These are phyloP conservation scores for Fragum fragum DNA, from an alignment of 2,888 invertebrate species.

Conservation along the genomic window DNA sequence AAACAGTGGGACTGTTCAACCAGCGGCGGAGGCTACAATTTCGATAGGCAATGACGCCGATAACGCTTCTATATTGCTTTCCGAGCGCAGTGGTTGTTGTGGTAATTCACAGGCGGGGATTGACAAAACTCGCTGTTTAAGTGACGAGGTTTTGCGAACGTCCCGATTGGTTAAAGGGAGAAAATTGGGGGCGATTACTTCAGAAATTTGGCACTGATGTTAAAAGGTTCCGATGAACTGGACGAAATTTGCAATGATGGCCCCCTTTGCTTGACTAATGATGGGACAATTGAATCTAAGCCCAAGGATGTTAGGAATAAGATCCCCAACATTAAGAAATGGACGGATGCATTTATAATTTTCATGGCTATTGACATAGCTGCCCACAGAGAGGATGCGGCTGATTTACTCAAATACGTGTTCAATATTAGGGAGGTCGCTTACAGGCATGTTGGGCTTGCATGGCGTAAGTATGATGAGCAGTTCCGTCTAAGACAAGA, in stretches of 20 bases:
- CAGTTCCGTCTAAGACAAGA: slow-evolving; percentile 48
- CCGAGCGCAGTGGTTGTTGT: no score
- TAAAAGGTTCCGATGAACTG: slow-evolving; percentile 43
- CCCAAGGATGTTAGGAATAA: slow-evolving; percentile 40
- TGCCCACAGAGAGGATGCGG: slow-evolving; percentile 19
- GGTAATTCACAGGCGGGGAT: background rate
- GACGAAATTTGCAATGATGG: slow-evolving; percentile 33
- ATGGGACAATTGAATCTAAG: slow-evolving; percentile 28
- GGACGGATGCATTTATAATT: slow-evolving; percentile 54
- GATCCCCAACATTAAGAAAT: slow-evolving; percentile 39
- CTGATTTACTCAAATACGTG: slow-evolving; percentile 43
- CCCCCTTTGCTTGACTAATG: slow-evolving; percentile 2
- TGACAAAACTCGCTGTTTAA: background rate
- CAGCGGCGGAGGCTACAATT: no score
- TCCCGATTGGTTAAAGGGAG: slow-evolving; percentile 26
- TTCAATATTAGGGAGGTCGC: slow-evolving; percentile 44
- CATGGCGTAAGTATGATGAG: slow-evolving; percentile 48
- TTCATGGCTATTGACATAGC: slow-evolving; percentile 31
- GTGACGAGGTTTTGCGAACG: slow-evolving; percentile 37
- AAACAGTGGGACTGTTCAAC: no score
- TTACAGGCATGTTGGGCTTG: slow-evolving; percentile 27
- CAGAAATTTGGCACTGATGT: slow-evolving; percentile 40
- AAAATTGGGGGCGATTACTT: slow-evolving; percentile 33
- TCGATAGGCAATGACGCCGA: no score
- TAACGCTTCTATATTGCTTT: no score